A percentile compares a stretch with the other conserved stretches of the same genome.
Conservation (phyloP, 2,888 invertebrate species). For the Xanthorhoe designata region DNA sequence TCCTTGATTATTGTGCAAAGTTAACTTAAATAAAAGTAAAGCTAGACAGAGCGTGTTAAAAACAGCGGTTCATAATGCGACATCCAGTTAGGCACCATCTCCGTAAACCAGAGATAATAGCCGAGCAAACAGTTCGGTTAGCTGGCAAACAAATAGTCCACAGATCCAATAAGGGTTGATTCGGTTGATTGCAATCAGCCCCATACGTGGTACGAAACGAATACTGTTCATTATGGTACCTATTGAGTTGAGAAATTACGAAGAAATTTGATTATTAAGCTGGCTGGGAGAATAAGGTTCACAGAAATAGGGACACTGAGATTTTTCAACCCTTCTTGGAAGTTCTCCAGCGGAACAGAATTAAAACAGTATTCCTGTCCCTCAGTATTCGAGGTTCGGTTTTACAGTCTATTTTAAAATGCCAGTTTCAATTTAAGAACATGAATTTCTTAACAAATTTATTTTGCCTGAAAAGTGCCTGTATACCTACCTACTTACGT, state of each 20-base stretch:
- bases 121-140: slow-evolving; percentile 71
- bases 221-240: slow-evolving; percentile 37
- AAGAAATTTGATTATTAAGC: not conserved
- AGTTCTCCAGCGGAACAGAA: not conserved
- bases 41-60: too few relatives aligned
- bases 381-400: too few relatives aligned
- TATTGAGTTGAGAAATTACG: slow-evolving; percentile 30
- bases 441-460: too few relatives aligned
- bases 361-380: too few relatives aligned
- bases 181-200: slow-evolving; percentile 80
- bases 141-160: slow-evolving; percentile 65
- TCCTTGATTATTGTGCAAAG: too few relatives aligned
- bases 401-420: too few relatives aligned
- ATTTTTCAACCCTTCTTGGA: not conserved
- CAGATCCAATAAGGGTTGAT: slow-evolving; percentile 78
- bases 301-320: too few relatives aligned
- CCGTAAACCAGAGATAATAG: slow-evolving; percentile 62
- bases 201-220: slow-evolving; percentile 39
- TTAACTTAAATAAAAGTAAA: too few relatives aligned
- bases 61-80: slow-evolving; percentile 9
- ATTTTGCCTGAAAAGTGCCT: too few relatives aligned
- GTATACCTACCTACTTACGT: too few relatives aligned
- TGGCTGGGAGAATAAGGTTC: not conserved
- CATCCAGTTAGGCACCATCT: slow-evolving; percentile 47
- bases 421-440: too few relatives aligned